Base-by-base conservation (phyloP, 2,113 vertebrate species). In the Natator depressus region DNA sequence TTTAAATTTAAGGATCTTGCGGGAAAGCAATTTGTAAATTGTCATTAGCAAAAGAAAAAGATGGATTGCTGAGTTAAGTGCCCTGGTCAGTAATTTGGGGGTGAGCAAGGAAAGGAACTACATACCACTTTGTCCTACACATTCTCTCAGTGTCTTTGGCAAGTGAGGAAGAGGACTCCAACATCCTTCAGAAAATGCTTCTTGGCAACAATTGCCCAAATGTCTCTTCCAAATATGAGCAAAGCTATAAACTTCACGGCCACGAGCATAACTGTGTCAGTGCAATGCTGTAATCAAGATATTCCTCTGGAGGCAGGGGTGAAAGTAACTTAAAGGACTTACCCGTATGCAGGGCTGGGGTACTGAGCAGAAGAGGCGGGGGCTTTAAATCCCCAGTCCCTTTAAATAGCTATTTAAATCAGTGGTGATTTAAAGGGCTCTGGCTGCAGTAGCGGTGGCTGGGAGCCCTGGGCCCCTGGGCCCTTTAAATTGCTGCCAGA, bases 251-350 rank as follows among this genome's bases (percentile, higher is more conserved):
- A 10, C 75, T 46, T 47, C 75, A 78, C 4, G 22, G 20, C 38
- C 20, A 76, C 3, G 10, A 47, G 25, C 75, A 78, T 78, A 78
- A 78, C 38, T 47, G 42, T 29, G 12, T 78, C 4, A 84, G 51
- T 35, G 5, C 0, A 0, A 4, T 25, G 25, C 0, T 80, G 51
- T 46, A 87, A 79, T 35, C 42, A 91, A 31, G n/a, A 22, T 0
- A 0, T 54, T 87, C 54, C 76, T 59, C n/a, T 3, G 5, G 24
- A 80, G 31, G 55, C 59, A 50, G 19, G 53, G 53, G 53, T 54
- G 53, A 54, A 54, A 54, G 20, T 54, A 22, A 54, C 53, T 22
- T 22, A 54, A 54, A 54, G 53, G 20, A 54, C 53, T 54, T 53
- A 53, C 51, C 7, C 6, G 19, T 53, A 53, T 20, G 19, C 51